A percentile compares a stretch with the other conserved stretches of the same genome.
Conservation (phyloP, 2,113 vertebrate genomes). For the Oncorhynchus nerka region DNA sequence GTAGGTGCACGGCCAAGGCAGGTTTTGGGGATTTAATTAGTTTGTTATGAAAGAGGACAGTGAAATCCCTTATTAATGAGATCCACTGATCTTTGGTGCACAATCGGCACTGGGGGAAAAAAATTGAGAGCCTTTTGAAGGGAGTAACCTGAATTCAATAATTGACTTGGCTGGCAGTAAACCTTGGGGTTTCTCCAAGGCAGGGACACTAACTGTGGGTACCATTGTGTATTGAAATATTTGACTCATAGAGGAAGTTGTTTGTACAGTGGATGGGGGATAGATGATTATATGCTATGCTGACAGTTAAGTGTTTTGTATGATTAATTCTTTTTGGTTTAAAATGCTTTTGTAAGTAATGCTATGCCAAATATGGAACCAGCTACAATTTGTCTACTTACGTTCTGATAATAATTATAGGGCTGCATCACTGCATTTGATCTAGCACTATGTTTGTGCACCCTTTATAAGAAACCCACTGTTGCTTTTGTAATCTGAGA, state of each 20-base stretch:
- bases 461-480: too few relatives aligned
- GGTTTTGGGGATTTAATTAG: constrained; percentile 30
- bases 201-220: background rate
- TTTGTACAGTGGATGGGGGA: background rate
- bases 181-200: background rate
- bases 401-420: too few relatives aligned
- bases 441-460: too few relatives aligned
- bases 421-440: too few relatives aligned
- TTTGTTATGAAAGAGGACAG: constrained; percentile 22
- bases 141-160: background rate
- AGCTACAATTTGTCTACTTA: too few relatives aligned
- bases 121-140: background rate
- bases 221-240: background rate
- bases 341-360: too few relatives aligned
- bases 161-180: background rate
- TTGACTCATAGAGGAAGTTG: background rate
- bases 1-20: constrained; percentile 4
- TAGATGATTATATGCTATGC: background rate
- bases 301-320: background rate
- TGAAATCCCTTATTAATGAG: constrained; percentile 8
- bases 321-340: too few relatives aligned
- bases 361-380: too few relatives aligned
- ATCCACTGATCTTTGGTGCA: constrained; percentile 6
- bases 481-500: too few relatives aligned
- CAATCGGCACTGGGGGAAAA: background rate